Conservation (phyloP, 1,140 invertebrate species). For the Heterodera schachtii region DNA sequence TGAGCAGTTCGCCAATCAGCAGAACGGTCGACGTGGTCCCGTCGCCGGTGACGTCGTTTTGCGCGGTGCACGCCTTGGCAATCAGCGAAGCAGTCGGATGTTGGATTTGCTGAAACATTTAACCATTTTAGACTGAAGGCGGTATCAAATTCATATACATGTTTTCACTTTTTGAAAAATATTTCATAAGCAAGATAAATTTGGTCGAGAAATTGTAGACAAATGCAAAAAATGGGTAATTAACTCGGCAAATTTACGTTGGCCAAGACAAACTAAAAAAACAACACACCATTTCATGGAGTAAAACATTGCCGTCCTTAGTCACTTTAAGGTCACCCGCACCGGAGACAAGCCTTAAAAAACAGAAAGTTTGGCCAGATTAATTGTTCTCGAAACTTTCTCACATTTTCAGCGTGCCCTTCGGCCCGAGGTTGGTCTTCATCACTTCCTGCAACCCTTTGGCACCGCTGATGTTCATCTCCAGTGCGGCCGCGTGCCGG, state of each 20-base stretch:
- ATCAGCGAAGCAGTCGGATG: constrained; percentile 97
- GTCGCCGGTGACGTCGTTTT: constrained; percentile 97
- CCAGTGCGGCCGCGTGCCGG: constrained; percentile 87
- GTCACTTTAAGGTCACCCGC: constrained; percentile 99
- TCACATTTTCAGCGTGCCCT: constrained; percentile 99
- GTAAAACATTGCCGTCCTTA: constrained; percentile 96
- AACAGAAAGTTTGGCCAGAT: neutral
- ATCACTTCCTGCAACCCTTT: constrained; percentile 98
- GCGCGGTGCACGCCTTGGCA: constrained; percentile 93
- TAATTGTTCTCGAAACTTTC: too few species aligned
- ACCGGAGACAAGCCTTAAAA: constrained; percentile 90
- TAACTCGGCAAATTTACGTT: too few species aligned
- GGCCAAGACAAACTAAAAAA: too few species aligned
- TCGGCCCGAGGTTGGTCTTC: constrained; percentile 95
- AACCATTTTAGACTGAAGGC: neutral
- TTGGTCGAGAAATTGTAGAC: too few species aligned
- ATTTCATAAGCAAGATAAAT: too few species aligned
- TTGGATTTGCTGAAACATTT: constrained; percentile 75
- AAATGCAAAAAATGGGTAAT: too few species aligned
- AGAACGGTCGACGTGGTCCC: constrained; percentile 98
- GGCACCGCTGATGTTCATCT: constrained; percentile 93
- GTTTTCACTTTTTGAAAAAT: constrained; percentile 1
- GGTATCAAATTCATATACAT: too few species aligned
- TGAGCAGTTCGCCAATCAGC: constrained; percentile 92
- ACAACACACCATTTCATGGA: constrained; percentile 88